These are phyloP conservation scores for Mycalesis mineus DNA, from an alignment of 2,888 invertebrate species.

Conservation along the genomic window DNA sequence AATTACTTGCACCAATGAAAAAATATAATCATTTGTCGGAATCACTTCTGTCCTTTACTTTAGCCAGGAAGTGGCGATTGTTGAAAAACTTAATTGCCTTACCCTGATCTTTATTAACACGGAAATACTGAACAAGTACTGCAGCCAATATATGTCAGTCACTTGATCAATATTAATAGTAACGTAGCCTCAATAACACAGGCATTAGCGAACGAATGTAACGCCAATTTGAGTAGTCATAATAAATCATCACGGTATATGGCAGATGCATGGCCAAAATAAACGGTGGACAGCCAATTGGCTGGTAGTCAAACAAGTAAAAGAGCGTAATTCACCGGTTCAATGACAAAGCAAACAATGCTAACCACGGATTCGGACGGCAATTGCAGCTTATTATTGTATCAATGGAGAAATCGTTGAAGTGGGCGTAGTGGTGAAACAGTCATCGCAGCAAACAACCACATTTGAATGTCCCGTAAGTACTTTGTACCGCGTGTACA, in stretches of 20 bases:
- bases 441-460: constrained; percentile 39
- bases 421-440: constrained; percentile 64
- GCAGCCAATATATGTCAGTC: constrained; percentile 1
- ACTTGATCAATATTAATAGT: constrained; percentile 1
- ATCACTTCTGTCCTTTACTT: constrained; percentile 46
- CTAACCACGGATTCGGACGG: constrained; percentile 44
- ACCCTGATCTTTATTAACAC: constrained; percentile 22
- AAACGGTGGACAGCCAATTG: constrained; percentile 26
- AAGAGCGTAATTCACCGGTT: constrained; percentile 53
- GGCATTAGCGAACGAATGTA: background rate
- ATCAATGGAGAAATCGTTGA: constrained; percentile 69
- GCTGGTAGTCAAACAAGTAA: constrained; percentile 42
- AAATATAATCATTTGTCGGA: constrained; percentile 43
- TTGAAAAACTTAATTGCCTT: constrained; percentile 39
- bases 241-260: constrained; percentile 11
- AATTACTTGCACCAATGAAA: constrained; percentile 33
- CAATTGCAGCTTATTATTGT: constrained; percentile 58
- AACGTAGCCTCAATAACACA: constrained; percentile 1
- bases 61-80: constrained; percentile 45
- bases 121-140: constrained; percentile 13
- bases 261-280: constrained; percentile 12
- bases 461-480: constrained; percentile 48
- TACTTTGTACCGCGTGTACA: constrained; percentile 23
- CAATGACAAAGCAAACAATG: constrained; percentile 67
- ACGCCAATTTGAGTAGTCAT: constrained; percentile 2